Evolutionary conservation across 2,113 vertebrate genomes (phyloP).

Genomic region (Phaethornis superciliosus): DNA sequence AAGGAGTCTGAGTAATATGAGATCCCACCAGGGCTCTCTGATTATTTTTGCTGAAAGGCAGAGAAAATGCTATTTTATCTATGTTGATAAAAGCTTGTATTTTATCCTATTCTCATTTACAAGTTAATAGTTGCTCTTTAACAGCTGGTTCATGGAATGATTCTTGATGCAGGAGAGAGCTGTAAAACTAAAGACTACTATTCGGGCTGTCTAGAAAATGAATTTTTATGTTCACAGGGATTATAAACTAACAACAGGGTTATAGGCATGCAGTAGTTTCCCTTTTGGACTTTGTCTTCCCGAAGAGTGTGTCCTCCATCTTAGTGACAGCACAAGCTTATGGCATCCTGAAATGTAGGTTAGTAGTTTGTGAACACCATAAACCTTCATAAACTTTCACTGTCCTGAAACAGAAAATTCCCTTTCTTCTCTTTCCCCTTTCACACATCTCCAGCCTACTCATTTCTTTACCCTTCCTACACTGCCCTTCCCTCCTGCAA

Average conservation of each 20-base stretch:
- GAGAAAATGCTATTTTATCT: constrained; percentile 41
- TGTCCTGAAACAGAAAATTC: background rate
- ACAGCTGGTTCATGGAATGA: background rate
- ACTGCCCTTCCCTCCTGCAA: background rate
- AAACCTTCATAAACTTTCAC: background rate
- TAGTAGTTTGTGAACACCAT: background rate
- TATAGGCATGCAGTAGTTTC: background rate
- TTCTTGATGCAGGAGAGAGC: background rate
- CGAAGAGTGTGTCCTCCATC: background rate
- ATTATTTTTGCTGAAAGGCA: constrained; percentile 42
- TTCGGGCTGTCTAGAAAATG: background rate
- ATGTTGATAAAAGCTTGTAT: background rate
- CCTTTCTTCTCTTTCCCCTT: background rate
- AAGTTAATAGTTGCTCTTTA: constrained; percentile 2
- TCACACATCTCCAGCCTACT: background rate
- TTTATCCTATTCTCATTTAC: constrained; percentile 16
- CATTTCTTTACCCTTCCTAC: background rate
- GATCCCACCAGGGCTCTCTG: background rate
- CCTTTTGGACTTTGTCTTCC: background rate
- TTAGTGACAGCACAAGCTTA: background rate
- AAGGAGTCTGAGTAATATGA: background rate
- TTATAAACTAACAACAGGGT: background rate
- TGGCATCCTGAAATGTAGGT: background rate
- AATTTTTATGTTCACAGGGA: background rate
- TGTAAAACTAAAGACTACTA: background rate